Evolutionary conservation across 1,140 invertebrate genomes (phyloP), one percentile per base, ranked within the genome.

Genomic region (Cotesia chilonis): DNA sequence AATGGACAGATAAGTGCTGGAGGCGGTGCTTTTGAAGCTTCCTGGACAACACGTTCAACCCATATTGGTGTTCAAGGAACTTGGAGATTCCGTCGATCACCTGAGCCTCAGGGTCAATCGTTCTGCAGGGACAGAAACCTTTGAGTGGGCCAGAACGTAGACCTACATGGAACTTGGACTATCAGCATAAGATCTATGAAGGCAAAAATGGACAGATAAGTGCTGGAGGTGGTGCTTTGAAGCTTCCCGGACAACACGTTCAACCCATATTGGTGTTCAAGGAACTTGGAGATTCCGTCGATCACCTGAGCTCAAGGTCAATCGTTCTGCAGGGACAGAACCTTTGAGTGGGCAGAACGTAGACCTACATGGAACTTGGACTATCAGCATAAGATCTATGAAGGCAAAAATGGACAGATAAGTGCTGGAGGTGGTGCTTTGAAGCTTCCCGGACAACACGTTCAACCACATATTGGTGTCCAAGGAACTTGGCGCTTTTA

Each of bases 111-210:
- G 74, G 68, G 68, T 75, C 74, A 4, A 51, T 65, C 54, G 68
- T 68, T 61, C 70, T 73, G 37, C 63, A 71, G 64, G 75, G 65
- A 61, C 61, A 74, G 20, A 76, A 78, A 67, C 77, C 77, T 66
- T 65, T 80, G 76, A 77, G 72, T 73, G 78, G 75, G 7, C 73
- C 75, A 9, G 78, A 82, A 61, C 76, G 76, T 65, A 74, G 77
- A 61, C 78, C 77, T 37, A 70, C 64, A 37, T 74, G 70, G 61
- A 78, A 76, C 59, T 66, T 79, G 28, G 78, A 80, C 67, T 81
- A 80, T 60, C 77, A 78, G 36, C 78, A 78, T 64, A 78, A 75
- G 3, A 77, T 80, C 60, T 28, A 28, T 28, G 20, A 28, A 28
- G 20, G 20, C 20, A 28, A 28, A 28, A 28, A 28, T 28, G 20